phyloP scores from a whole-genome alignment of 2,888 invertebrate species.

The Chrysolina americana region DNA sequence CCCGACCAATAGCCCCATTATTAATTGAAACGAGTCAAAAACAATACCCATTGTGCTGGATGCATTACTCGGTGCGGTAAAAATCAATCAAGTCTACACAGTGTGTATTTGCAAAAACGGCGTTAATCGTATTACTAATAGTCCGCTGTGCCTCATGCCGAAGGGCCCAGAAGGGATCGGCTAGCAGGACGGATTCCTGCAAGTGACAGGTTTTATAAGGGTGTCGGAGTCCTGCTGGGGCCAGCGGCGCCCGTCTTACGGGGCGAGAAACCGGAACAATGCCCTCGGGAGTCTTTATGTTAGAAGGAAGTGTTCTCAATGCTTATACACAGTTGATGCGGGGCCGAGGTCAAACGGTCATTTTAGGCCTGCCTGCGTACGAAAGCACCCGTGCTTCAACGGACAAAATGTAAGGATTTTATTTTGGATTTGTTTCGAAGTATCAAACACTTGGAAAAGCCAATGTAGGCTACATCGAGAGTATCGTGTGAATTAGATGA shows the following conservation, averaged over 20 bases:
- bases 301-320: constrained; percentile 18
- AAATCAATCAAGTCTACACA: constrained; percentile 66
- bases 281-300: constrained; percentile 37
- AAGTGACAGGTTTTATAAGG: constrained; percentile 69
- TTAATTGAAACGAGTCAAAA: constrained; percentile 58
- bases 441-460: neutral
- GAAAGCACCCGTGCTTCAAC: neutral
- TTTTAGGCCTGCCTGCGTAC: neutral
- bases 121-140: constrained; percentile 68
- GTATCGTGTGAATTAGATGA: no score
- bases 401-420: neutral
- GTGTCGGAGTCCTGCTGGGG: constrained; percentile 66
- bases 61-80: constrained; percentile 58
- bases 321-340: constrained; percentile 8
- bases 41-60: constrained; percentile 55
- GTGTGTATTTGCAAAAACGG: constrained; percentile 64
- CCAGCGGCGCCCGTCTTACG: constrained; percentile 61
- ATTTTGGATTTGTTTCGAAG: neutral
- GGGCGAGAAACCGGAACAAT: constrained; percentile 59
- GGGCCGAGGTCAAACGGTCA: constrained; percentile 9
- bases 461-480: no score
- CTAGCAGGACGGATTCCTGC: constrained; percentile 63
- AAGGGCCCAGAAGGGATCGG: constrained; percentile 57
- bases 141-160: constrained; percentile 58
- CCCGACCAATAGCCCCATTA: constrained; percentile 42